Conservation (phyloP, 2,797 vertebrate species). For the Anguilla obscura region DNA sequence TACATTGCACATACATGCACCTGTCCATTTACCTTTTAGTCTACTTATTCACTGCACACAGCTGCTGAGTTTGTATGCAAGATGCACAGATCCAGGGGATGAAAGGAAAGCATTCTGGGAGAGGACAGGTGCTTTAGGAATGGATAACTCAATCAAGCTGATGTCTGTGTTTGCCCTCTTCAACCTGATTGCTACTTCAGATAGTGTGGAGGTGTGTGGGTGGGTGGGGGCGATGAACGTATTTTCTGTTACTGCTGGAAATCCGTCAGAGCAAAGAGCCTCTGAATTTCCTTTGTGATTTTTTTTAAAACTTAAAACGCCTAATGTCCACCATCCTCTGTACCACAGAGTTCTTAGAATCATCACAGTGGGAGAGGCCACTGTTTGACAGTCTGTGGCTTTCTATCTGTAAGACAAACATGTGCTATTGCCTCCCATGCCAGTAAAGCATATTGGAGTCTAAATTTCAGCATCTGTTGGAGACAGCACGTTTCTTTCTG, state of each 20-base stretch:
- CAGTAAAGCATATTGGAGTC: neutral
- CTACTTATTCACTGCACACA: neutral
- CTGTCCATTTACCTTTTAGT: neutral
- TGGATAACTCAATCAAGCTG: conserved; percentile 25
- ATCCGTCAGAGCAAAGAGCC: neutral
- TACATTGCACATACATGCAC: neutral
- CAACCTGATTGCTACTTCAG: conserved; percentile 14
- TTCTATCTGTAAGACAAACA: neutral
- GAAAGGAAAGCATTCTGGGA: neutral
- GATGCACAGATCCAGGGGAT: neutral
- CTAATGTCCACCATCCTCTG: neutral
- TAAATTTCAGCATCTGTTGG: neutral
- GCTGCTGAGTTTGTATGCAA: neutral
- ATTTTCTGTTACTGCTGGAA: neutral
- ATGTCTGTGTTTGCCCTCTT: neutral
- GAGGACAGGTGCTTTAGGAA: neutral
- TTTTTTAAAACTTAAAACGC: neutral
- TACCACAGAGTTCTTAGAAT: neutral
- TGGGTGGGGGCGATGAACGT: neutral
- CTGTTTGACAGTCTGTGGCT: neutral
- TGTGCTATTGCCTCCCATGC: neutral
- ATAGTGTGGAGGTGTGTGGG: neutral
- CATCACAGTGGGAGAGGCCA: neutral
- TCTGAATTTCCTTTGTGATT: neutral
- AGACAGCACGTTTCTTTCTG: neutral